Base-by-base conservation (phyloP, 2,113 vertebrate species). In the Chloropsis cyanopogon region DNA sequence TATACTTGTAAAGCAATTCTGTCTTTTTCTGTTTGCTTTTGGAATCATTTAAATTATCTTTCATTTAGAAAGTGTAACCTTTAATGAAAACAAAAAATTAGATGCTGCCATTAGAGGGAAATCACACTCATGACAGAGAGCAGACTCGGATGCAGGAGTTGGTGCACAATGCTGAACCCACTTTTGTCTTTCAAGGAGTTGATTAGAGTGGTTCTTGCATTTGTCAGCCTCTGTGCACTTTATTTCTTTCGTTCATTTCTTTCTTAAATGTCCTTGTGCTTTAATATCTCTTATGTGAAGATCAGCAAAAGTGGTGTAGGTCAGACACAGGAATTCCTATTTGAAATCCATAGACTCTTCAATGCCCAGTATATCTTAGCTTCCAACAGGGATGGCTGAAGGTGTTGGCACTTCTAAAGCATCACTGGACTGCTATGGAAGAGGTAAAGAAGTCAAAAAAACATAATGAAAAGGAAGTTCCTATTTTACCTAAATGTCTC, bases 31-130 rank as follows among this genome's bases (percentile, higher is more conserved):
- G 12, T 79, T 88, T 75, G 50, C 35, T 83, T 94, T 92, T 77
- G 69, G 79, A 84, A 86, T 83, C 78, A 78, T 88, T 97, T 90
- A 66, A 89, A 75, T 93, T 91, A 33, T 49, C 53, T 85, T 85
- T 93, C 56, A 56, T 89, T 86, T 86, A 69, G 46, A 83, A 52
- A 65, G 41, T 72, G 54, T 44, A 84, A 49, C 44, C 20, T 89
- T 81, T 57, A 92, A 84, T 71, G 60, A 73, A 94, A 90, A 77
- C 3, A 20, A 92, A 82, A 73, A 50, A 39, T 46, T 69, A 72
- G 80, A 57, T 83, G 31, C 17, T 86, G 46, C 50, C 4, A 3
- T 83, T 86, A 83, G 52, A 71, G 19, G 56, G 24, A 66, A 91
- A 94, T 70, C 6, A 1, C n/a, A 47, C 7, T 71, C 19, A 10